Evolutionary conservation across 1,140 invertebrate species (phyloP).

Genomic region (Telenomus remus): DNA sequence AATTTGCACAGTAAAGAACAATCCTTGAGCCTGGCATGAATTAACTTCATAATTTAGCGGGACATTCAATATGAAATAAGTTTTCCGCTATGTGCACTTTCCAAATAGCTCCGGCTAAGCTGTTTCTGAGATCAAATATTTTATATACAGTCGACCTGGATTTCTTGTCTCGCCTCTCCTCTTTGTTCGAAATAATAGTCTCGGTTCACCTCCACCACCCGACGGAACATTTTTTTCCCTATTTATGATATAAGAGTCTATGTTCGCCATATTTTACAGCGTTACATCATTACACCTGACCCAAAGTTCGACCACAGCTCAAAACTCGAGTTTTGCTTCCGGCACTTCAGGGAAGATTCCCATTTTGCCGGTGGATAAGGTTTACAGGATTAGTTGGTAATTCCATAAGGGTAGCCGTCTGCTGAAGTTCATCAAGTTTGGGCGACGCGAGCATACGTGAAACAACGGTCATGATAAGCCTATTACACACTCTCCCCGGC

Average conservation of each 20-base stretch:
- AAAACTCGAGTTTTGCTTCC: too few relatives aligned
- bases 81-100: slow-evolving; percentile 7
- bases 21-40: background rate
- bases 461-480: slow-evolving; percentile 19
- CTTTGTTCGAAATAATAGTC: slow-evolving; percentile 19
- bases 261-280: slow-evolving; percentile 14
- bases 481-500: slow-evolving; percentile 14
- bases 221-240: background rate
- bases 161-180: slow-evolving; percentile 7
- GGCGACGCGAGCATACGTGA: slow-evolving; percentile 11
- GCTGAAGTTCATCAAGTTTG: slow-evolving; percentile 24
- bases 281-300: background rate
- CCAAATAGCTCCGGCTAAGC: slow-evolving; percentile 2
- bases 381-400: slow-evolving; percentile 32
- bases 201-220: background rate
- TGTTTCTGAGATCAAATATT: slow-evolving; percentile 11
- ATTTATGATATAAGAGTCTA: slow-evolving; percentile 3
- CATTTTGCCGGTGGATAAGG: slow-evolving; percentile 29
- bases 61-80: slow-evolving; percentile 10
- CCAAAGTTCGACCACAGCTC: too few relatives aligned
- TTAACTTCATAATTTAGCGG: slow-evolving; percentile 4
- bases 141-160: slow-evolving; percentile 19
- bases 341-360: slow-evolving; percentile 5
- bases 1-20: background rate
- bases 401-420: slow-evolving; percentile 22